Evolutionary conservation across 2,797 vertebrate genomes (phyloP).

Genomic region (Agapornis canus): DNA sequence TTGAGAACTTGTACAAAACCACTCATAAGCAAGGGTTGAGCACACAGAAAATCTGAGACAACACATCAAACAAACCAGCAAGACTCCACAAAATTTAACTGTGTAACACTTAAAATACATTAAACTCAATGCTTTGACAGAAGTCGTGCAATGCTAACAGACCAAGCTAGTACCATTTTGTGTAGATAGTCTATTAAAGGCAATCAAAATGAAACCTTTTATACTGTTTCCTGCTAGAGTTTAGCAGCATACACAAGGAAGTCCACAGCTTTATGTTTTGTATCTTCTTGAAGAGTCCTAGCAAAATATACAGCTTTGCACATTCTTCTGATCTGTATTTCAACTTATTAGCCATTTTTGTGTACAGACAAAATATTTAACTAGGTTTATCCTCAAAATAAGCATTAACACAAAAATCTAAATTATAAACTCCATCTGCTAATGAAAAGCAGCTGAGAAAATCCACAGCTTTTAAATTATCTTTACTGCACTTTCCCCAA

Average conservation of each 20-base stretch:
- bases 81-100: neutral
- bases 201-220: neutral
- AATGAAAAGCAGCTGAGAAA: neutral
- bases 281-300: neutral
- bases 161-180: fast-evolving
- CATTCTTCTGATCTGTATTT: neutral
- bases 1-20: neutral
- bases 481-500: neutral
- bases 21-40: neutral
- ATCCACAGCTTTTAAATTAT: neutral
- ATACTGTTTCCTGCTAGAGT: neutral
- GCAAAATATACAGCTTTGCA: neutral
- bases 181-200: neutral
- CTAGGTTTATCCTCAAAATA: neutral
- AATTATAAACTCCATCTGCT: neutral
- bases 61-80: neutral
- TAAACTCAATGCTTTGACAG: neutral
- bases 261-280: neutral
- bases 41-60: neutral
- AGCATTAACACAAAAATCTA: neutral
- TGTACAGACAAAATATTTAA: neutral
- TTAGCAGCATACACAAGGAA: neutral
- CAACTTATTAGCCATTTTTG: neutral
- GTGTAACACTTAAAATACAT: neutral
- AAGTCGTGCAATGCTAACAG: neutral